These are phyloP conservation scores for Manis javanica DNA, from an alignment of 2,797 vertebrate species.

Conservation along the genomic window DNA sequence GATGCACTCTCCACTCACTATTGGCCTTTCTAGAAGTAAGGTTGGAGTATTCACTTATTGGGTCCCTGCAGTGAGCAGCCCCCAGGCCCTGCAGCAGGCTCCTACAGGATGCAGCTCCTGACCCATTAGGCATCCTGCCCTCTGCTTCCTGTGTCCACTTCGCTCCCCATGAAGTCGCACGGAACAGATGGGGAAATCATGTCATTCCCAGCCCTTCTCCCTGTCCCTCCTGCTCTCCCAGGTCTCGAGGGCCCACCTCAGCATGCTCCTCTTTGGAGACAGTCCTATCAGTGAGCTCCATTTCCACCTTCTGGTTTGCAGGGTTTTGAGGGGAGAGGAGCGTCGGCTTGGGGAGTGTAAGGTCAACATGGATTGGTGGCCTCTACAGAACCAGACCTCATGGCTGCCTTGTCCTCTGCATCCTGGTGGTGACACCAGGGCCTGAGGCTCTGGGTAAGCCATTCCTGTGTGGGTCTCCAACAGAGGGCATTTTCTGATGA, in stretches of 20 bases:
- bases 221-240: background rate
- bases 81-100: background rate
- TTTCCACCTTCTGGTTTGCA: background rate
- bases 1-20: background rate
- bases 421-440: background rate
- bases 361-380: no score
- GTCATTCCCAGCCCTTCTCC: background rate
- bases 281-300: background rate
- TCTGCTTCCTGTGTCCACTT: background rate
- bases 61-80: background rate
- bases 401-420: background rate
- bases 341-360: fast-evolving
- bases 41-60: no score
- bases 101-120: background rate
- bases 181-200: fast-evolving
- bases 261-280: fast-evolving
- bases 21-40: background rate
- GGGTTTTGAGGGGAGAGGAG: background rate
- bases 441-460: background rate
- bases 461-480: background rate
- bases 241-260: background rate
- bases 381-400: background rate
- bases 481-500: background rate
- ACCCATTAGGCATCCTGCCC: background rate
- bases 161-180: background rate